Base-by-base conservation (phyloP, 2,797 vertebrate species). In the Emydoidea blandingii region DNA sequence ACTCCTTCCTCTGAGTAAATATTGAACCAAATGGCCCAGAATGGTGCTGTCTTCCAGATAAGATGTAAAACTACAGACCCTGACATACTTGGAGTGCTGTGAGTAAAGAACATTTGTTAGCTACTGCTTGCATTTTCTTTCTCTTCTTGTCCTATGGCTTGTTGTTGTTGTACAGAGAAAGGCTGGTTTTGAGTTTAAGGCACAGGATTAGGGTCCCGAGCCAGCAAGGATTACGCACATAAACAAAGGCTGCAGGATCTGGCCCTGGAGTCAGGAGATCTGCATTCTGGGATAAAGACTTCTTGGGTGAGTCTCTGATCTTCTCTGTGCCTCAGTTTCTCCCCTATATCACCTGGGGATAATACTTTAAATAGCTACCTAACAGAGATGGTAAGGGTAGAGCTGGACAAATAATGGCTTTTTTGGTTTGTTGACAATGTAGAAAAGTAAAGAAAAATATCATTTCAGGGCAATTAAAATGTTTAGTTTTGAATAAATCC, bases 191-290 rank as follows among this genome's bases (percentile, higher is more conserved):
- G 68, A 83, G 74, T 78, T 91, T 82, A 53, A 96, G n/a, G 90
- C 93, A 92, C 89, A 44, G 87, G 90, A 96, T 84, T 74, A 90
- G 80, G 94, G 85, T 93, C 29, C 29, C 5, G 5, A 91, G 78
- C 50, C 81, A 53, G 72, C 88, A 59, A 49, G 78, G 90, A 88
- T 92, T 86, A 49, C n/a, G 93, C 87, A 89, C 87, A 87, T 53
- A 72, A 93, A 96, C 89, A 37, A 95, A 94, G 53, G 87, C 90
- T 80, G 31, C n/a, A 44, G 83, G 85, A 57, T 76, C 90, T 47
- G 4, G 78, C 62, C 83, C 12, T 34, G 0, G 0, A 76, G 86
- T 53, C 5, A 12, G 65, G 37, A 72, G 37, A 23, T 72, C 68
- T 72, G 37, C 68, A 25, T 72, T 18, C 34, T 68, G 19, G 19